Evolutionary conservation across 2,888 invertebrate genomes (phyloP).

Genomic region (Anoplius nigerrimus): DNA sequence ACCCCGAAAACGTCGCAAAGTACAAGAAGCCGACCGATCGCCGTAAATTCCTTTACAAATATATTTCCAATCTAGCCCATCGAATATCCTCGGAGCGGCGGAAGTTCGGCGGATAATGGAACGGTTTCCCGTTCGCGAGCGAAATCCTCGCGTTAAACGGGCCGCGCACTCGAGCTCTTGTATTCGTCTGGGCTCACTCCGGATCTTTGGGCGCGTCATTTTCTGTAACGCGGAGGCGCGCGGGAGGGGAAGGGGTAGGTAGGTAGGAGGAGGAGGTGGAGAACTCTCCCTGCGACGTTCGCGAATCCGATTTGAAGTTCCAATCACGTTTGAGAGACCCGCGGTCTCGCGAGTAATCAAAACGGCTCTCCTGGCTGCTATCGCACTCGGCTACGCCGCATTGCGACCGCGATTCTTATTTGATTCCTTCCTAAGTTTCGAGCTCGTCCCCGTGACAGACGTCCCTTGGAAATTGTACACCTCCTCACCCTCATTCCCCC

Average conservation of each 20-base stretch:
- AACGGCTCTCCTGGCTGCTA: conserved; percentile 24
- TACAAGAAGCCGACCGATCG: too few species aligned
- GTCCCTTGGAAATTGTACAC: not conserved
- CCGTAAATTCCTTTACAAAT: too few species aligned
- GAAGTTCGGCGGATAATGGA: too few species aligned
- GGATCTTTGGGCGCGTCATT: not conserved
- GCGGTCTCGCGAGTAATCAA: conserved; percentile 51
- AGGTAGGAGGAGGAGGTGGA: too few species aligned
- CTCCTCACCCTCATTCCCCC: too few species aligned
- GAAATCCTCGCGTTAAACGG: too few species aligned
- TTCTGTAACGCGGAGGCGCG: not conserved
- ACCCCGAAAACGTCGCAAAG: too few species aligned
- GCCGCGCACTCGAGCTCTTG: not conserved
- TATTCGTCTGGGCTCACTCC: conserved; percentile 6
- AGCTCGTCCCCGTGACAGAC: not conserved
- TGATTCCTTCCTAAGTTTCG: conserved; percentile 22
- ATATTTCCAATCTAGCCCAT: too few species aligned
- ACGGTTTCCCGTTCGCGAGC: too few species aligned
- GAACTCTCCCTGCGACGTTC: conserved; percentile 35
- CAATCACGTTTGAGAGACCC: conserved; percentile 50
- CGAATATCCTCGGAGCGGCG: too few species aligned
- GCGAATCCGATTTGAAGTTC: conserved; percentile 44
- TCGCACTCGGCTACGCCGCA: conserved; percentile 5
- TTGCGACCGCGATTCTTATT: conserved; percentile 37
- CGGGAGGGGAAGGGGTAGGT: too few species aligned